Evolutionary conservation across 2,888 invertebrate genomes (phyloP).

Genomic region (Drosophila rubida): DNA sequence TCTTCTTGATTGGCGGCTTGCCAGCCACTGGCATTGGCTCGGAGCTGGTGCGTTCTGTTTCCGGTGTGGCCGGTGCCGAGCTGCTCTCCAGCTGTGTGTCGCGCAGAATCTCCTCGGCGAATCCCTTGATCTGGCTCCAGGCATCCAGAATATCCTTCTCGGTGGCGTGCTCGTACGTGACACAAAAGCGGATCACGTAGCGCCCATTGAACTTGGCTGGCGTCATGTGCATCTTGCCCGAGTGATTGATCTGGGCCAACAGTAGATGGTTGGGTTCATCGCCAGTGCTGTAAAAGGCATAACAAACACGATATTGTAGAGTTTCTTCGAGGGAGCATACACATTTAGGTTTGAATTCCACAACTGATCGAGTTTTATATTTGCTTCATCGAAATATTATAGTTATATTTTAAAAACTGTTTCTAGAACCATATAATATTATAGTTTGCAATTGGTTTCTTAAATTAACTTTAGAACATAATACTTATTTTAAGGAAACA

Average conservation of each 20-base stretch:
- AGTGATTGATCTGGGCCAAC: conserved; percentile 92
- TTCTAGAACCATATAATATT: no score
- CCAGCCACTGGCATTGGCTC: conserved; percentile 71
- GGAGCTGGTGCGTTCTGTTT: conserved; percentile 74
- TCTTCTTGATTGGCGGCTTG: conserved; percentile 83
- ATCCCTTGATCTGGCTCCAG: conserved; percentile 87
- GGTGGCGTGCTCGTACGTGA: conserved; percentile 91
- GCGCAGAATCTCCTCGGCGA: conserved; percentile 87
- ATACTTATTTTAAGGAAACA: no score
- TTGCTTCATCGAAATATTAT: no score
- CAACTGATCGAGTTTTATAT: no score
- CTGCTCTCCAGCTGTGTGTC: conserved; percentile 77
- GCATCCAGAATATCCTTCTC: conserved; percentile 90
- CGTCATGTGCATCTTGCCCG: conserved; percentile 94
- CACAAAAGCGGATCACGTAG: conserved; percentile 92
- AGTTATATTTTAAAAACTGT: no score
- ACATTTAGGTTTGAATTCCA: no score
- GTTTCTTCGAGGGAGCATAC: neutral
- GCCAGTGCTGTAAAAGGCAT: conserved; percentile 85
- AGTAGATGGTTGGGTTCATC: conserved; percentile 91
- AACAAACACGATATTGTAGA: neutral
- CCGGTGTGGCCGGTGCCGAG: conserved; percentile 77
- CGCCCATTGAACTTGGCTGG: conserved; percentile 91
- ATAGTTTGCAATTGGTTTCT: no score
- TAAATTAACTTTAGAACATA: no score